Percentiles rank a stretch among this genome's conserved stretches.
phyloP scores from a whole-genome alignment of 2,113 vertebrate species.

The Pluvianellus socialis region DNA sequence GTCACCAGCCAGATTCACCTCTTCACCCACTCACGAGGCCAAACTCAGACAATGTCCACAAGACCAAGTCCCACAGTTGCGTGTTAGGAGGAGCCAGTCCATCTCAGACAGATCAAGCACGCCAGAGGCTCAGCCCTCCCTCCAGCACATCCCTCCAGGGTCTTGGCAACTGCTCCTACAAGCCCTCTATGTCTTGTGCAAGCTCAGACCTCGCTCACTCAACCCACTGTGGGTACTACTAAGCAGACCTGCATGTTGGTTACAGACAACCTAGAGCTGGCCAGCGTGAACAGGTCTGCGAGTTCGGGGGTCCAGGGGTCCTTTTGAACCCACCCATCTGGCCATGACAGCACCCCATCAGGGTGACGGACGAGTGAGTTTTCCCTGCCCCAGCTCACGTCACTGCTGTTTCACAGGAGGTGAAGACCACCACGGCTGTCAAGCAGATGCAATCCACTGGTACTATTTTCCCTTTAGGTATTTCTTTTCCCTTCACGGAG shows the following conservation, averaged over 20 bases:
- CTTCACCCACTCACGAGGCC: neutral
- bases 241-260: neutral
- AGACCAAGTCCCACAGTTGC: neutral
- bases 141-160: neutral
- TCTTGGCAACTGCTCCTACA: neutral
- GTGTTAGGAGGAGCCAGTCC: neutral
- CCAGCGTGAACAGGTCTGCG: neutral
- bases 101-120: neutral
- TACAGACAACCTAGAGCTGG: neutral
- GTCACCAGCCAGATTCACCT: neutral
- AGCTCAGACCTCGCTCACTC: neutral
- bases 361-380: rapidly evolving
- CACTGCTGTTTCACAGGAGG: neutral
- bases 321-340: neutral
- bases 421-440: neutral
- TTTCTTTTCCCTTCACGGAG: conserved; percentile 13
- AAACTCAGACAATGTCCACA: neutral
- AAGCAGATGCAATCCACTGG: neutral
- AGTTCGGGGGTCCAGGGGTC: neutral
- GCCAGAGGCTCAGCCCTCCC: neutral
- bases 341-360: rapidly evolving
- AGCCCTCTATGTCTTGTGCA: neutral
- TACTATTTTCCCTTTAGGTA: conserved; percentile 1
- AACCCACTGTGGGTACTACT: neutral
- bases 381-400: neutral